These are phyloP conservation scores for Polypedilum vanderplanki DNA, from an alignment of 1,140 invertebrate genomes.

Conservation along the genomic window DNA sequence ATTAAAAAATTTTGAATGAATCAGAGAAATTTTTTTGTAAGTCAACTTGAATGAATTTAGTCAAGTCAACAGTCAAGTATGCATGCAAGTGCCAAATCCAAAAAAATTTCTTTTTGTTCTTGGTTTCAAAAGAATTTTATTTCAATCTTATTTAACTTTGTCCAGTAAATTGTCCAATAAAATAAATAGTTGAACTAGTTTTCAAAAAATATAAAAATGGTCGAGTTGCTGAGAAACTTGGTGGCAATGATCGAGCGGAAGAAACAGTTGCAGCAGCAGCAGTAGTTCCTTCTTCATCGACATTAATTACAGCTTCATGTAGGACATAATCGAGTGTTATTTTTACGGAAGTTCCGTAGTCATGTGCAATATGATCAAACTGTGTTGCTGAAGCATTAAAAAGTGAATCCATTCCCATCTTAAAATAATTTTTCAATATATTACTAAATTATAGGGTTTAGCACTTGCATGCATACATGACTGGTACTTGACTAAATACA, in stretches of 20 bases:
- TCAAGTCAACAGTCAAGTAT: too few species aligned
- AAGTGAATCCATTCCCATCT: conserved; percentile 41
- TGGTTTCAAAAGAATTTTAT: too few species aligned
- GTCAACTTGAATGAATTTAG: too few species aligned
- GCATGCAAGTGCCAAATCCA: too few species aligned
- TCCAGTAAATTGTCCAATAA: not conserved
- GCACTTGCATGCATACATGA: too few species aligned
- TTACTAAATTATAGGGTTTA: too few species aligned
- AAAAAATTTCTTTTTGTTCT: too few species aligned
- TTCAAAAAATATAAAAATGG: not conserved
- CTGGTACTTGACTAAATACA: too few species aligned
- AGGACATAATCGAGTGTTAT: conserved; percentile 45
- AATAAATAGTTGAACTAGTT: not conserved
- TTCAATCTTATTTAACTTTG: too few species aligned
- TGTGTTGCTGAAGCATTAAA: conserved; percentile 44
- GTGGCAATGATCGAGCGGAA: not conserved
- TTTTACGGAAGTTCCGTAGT: conserved; percentile 37
- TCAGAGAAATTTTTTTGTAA: too few species aligned
- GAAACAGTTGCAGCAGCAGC: conserved; percentile 53
- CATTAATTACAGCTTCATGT: conserved; percentile 62
- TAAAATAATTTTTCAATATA: too few species aligned
- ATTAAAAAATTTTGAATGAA: too few species aligned
- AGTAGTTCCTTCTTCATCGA: conserved; percentile 64
- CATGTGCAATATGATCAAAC: conserved; percentile 45
- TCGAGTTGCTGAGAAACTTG: not conserved